Percentiles rank a stretch among this genome's conserved stretches.
Conservation (phyloP, 1,140 invertebrate genomes). For the Aphidius gifuensis region DNA sequence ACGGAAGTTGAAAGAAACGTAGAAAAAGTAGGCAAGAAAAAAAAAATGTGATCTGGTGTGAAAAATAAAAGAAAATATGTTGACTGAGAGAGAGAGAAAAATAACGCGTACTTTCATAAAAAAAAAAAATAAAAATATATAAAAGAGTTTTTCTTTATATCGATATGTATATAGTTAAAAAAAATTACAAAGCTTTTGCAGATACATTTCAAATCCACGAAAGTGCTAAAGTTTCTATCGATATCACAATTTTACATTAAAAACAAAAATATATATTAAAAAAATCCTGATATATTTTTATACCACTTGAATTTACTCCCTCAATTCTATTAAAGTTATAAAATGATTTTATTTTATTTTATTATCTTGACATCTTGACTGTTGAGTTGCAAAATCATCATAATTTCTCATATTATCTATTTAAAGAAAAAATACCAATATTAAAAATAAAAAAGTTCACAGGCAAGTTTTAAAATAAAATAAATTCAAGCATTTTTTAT, state of each 20-base stretch:
- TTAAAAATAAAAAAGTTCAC: no score
- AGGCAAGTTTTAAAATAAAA: not conserved
- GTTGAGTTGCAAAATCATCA: no score
- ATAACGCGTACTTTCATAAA: conserved; percentile 2
- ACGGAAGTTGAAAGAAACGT: not conserved
- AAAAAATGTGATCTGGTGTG: not conserved
- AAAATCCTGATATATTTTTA: no score
- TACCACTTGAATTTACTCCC: no score
- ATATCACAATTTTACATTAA: conserved; percentile 5
- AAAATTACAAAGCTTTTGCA: conserved; percentile 16
- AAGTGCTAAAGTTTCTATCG: conserved; percentile 19
- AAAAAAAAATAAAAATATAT: conserved; percentile 5
- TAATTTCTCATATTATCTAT: no score
- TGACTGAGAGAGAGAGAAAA: not conserved
- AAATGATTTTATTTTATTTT: no score
- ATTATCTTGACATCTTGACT: no score
- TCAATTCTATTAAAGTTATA: no score
- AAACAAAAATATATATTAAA: no score
- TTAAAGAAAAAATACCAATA: no score
- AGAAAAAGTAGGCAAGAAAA: not conserved
- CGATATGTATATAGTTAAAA: conserved; percentile 14
- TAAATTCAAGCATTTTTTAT: not conserved
- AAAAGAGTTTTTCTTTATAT: not conserved
- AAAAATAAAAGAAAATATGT: no score
- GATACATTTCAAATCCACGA: not conserved